Evolutionary conservation across 1,140 invertebrate genomes (phyloP), one percentile per base, ranked within the genome.

Genomic region (Panulirus ornatus): DNA sequence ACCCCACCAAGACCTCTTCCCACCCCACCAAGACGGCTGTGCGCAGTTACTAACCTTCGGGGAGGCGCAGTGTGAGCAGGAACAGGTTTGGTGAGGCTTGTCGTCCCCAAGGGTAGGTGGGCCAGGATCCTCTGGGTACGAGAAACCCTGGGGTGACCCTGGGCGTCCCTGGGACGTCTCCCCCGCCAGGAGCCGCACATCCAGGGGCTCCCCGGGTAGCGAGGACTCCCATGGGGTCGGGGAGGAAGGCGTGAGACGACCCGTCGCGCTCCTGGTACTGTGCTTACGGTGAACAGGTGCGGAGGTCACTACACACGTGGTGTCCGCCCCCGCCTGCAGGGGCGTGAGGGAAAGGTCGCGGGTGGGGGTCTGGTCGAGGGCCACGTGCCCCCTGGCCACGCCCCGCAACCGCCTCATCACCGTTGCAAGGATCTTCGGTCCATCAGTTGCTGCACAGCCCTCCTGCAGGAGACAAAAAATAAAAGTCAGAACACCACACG

Each of bases 241-340:
- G 51, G 79, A 63, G 30, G 42, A 51, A 22, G 54, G 38, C 9
- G 81, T 42, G 34, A 63, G 22, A 16, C 22, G 19, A 6, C 36
- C 81, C 63, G 9, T 30, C 36, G 40, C 34, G 8, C 58, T n/a
- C 71, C 71, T 75, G 16, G 40, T 27, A 8, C 63, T 42, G 44
- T 79, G 76, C 40, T 79, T 79, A 22, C 54, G 58, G n/a, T 14
- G 76, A 27, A 16, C 14, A 2, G 6, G 22, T 22, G 19, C 8
- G 42, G 58, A 9, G 58, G 81, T 22, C 2, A 84, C 38, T 11
- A 84, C 30, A 30, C 81, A 84, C 8, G 81, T 84, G 11, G 58
- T 30, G 58, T 84, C 81, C 58, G 58, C 81, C 58, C 81, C 81
- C 2, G 81, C 81, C 58, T 84, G 81, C 47, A 84, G 38, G 58